Conservation (phyloP, 2,797 vertebrate genomes). For the Xenopus petersii region DNA sequence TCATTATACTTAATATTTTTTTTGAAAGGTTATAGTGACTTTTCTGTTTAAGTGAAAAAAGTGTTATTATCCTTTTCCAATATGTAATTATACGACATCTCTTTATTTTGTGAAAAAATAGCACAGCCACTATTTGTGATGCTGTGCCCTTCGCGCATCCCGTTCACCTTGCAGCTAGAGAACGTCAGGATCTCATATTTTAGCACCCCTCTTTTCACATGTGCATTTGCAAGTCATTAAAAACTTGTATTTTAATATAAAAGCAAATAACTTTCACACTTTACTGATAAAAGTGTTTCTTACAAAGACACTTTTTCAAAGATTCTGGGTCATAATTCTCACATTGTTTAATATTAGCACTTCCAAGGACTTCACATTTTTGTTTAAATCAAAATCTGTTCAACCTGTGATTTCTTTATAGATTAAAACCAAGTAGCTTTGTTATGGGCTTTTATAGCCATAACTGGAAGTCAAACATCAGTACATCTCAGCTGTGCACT, state of each 20-base stretch:
- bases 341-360: neutral
- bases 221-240: neutral
- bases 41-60: too few species aligned
- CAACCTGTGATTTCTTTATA: conserved; percentile 1
- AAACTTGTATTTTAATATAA: neutral
- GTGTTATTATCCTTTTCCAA: too few species aligned
- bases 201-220: neutral
- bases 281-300: neutral
- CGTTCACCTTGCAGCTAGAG: neutral
- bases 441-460: too few species aligned
- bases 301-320: conserved; percentile 1
- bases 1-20: too few species aligned
- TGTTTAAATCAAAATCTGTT: neutral
- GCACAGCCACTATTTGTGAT: too few species aligned
- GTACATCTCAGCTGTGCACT: neutral
- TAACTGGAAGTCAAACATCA: neutral
- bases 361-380: neutral
- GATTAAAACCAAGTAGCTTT: too few species aligned
- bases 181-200: neutral
- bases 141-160: too few species aligned
- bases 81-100: too few species aligned
- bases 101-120: too few species aligned
- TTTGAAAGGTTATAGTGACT: too few species aligned
- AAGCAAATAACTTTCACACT: neutral
- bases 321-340: neutral